A percentile compares a stretch with the other conserved stretches of the same genome.
phyloP scores from a whole-genome alignment of 2,113 vertebrate species.

The Nyctereutes procyonoides region DNA sequence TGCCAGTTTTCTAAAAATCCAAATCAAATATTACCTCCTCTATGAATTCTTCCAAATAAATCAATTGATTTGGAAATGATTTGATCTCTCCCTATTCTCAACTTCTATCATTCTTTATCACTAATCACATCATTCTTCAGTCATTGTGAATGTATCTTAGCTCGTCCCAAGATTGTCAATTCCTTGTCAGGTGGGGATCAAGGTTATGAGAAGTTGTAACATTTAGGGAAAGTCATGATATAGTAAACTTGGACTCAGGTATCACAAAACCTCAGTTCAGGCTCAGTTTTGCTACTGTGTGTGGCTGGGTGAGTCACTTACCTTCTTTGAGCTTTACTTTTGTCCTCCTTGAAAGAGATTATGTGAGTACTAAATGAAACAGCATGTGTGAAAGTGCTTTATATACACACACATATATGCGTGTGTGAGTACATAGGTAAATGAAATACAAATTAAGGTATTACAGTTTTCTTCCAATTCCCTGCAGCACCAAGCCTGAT shows the following conservation, averaged over 20 bases:
- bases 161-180: background rate
- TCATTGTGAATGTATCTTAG: background rate
- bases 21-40: background rate
- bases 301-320: background rate
- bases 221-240: background rate
- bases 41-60: background rate
- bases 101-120: background rate
- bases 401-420: background rate
- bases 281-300: background rate
- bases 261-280: background rate
- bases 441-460: background rate
- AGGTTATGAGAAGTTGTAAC: background rate
- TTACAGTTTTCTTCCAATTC: background rate
- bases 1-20: background rate
- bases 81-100: background rate
- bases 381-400: background rate
- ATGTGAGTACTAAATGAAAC: background rate
- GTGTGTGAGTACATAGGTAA: background rate
- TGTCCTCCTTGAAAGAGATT: background rate
- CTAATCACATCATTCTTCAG: background rate
- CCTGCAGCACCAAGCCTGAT: background rate
- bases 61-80: background rate
- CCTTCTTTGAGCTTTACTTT: background rate
- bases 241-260: background rate
- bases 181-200: background rate